Evolutionary conservation across 2,888 invertebrate species (phyloP).

Genomic region (Holacanthella duospinosa): DNA sequence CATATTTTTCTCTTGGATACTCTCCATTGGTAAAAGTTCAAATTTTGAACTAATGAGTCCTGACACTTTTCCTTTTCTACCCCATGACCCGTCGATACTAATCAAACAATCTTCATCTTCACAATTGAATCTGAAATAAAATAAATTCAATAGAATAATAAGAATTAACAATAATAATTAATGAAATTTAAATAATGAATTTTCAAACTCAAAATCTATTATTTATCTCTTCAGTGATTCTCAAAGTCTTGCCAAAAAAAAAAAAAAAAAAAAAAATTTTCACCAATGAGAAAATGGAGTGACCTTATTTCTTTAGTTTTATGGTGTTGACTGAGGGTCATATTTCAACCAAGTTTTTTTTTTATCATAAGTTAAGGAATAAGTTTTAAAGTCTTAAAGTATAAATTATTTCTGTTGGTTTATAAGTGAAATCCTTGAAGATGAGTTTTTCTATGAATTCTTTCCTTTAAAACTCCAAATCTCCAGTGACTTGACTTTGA

Average conservation of each 20-base stretch:
- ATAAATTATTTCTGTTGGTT: background rate
- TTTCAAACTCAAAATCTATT: no score
- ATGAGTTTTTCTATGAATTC: no score
- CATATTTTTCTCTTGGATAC: conserved; percentile 39
- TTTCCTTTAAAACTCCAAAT: background rate
- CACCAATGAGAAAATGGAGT: no score
- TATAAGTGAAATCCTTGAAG: no score
- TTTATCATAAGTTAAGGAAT: conserved; percentile 4
- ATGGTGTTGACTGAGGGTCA: no score
- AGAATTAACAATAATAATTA: background rate
- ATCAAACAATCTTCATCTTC: conserved; percentile 23
- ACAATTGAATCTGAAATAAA: conserved; percentile 26
- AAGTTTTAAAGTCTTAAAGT: background rate
- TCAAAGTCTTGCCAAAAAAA: no score
- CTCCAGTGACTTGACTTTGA: background rate
- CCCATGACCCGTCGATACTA: conserved; percentile 30
- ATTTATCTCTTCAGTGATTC: no score
- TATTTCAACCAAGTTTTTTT: no score
- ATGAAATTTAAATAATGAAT: background rate
- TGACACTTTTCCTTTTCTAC: conserved; percentile 26
- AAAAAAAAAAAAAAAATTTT: no score
- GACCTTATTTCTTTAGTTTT: no score
- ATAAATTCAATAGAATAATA: conserved; percentile 3
- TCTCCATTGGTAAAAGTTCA: conserved; percentile 15
- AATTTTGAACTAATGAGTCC: conserved; percentile 28